Conservation (phyloP, 2,113 vertebrate genomes). For the Ageneiosus marmoratus region DNA sequence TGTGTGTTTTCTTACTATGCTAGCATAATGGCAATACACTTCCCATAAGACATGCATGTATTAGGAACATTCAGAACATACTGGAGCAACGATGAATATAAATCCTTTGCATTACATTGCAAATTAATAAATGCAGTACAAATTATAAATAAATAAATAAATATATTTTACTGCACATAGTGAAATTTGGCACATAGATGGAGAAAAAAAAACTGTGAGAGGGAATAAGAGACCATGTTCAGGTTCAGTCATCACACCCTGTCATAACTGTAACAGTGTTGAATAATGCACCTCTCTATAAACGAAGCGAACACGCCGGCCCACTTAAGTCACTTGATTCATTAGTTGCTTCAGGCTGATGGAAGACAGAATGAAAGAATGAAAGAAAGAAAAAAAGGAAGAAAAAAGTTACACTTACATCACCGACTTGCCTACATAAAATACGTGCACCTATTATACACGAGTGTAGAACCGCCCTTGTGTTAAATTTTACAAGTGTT, state of each 20-base stretch:
- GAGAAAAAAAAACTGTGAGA: not conserved
- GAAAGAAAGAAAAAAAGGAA: not conserved
- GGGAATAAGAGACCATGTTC: constrained; percentile 24
- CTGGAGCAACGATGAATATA: too few relatives aligned
- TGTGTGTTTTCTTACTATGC: too few relatives aligned
- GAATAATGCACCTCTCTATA: constrained; percentile 39
- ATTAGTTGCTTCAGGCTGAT: constrained; percentile 47
- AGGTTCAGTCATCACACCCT: constrained; percentile 10
- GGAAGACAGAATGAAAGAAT: not conserved
- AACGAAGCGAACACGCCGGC: constrained; percentile 36
- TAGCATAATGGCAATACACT: too few relatives aligned
- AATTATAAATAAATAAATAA: too few relatives aligned
- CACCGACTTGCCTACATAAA: constrained; percentile 37
- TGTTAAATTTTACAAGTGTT: constrained; percentile 50
- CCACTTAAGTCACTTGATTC: constrained; percentile 55
- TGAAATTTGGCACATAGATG: not conserved
- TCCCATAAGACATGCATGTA: too few relatives aligned
- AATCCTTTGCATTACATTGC: too few relatives aligned
- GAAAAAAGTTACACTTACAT: constrained; percentile 32
- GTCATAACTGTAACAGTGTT: constrained; percentile 37
- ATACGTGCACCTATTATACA: not conserved
- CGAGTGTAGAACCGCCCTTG: constrained; percentile 8
- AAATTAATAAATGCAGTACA: too few relatives aligned
- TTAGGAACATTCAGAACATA: too few relatives aligned
- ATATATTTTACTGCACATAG: too few relatives aligned